phyloP scores from a whole-genome alignment of 1,140 invertebrate genomes.

The Drosophila nigrodunni region DNA sequence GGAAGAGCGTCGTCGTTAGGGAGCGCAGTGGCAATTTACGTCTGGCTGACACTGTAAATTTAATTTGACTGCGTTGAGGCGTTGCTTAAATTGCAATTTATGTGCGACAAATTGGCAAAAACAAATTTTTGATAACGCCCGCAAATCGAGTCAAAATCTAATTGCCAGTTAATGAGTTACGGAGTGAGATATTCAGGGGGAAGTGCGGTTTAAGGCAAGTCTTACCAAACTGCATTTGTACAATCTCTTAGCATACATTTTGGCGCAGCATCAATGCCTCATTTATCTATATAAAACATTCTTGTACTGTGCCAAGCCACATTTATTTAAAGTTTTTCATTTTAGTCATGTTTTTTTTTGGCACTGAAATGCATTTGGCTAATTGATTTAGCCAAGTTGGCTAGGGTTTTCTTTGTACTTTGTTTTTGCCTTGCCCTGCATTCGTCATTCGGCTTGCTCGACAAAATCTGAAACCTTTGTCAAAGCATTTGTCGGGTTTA shows the following conservation, averaged over 20 bases:
- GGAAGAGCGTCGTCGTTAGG: neutral
- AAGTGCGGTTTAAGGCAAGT: neutral
- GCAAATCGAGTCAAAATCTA: slow-evolving; percentile 63
- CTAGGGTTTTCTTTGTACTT: slow-evolving; percentile 19
- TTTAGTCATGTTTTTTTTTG: slow-evolving; percentile 53
- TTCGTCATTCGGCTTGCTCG: slow-evolving; percentile 17
- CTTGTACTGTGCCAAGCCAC: slow-evolving; percentile 63
- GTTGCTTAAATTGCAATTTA: slow-evolving; percentile 75
- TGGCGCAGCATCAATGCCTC: slow-evolving; percentile 27
- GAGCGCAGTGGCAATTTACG: slow-evolving; percentile 63
- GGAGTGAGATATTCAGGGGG: neutral
- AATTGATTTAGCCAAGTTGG: slow-evolving; percentile 76
- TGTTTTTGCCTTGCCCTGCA: slow-evolving; percentile 30
- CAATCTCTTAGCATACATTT: slow-evolving; percentile 65
- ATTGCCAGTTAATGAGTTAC: slow-evolving; percentile 73
- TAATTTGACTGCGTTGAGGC: slow-evolving; percentile 61
- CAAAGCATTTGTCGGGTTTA: slow-evolving; percentile 67
- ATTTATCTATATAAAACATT: slow-evolving; percentile 15
- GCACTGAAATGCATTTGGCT: slow-evolving; percentile 75
- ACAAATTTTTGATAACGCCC: slow-evolving; percentile 43
- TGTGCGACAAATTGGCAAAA: slow-evolving; percentile 67
- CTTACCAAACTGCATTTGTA: slow-evolving; percentile 18
- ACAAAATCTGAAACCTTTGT: slow-evolving; percentile 63
- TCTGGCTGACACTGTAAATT: slow-evolving; percentile 66
- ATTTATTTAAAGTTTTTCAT: slow-evolving; percentile 23